Conservation (phyloP, 2,797 vertebrate genomes). For the Peromyscus aztecus region DNA sequence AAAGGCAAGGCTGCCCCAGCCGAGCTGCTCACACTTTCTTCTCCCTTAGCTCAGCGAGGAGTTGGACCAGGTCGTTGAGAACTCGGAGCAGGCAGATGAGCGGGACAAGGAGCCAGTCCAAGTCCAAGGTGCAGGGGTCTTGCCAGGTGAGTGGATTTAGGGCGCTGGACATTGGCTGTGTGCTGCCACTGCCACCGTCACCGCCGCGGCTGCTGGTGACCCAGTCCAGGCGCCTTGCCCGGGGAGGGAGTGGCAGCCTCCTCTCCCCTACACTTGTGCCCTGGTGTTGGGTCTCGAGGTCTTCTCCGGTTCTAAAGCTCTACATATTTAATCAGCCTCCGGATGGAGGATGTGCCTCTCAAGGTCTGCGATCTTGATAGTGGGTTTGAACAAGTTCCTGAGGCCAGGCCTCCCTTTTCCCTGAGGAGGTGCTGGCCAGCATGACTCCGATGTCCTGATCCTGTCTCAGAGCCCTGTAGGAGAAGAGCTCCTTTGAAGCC, state of each 20-base stretch:
- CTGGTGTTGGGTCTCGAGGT: constrained; percentile 1
- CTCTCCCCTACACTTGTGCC: neutral
- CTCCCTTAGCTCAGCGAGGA: constrained; percentile 93
- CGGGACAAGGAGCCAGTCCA: constrained; percentile 83
- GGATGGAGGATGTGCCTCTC: neutral
- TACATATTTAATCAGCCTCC: constrained; percentile 66
- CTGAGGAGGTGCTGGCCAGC: neutral
- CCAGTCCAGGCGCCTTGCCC: neutral
- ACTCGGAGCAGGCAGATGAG: constrained; percentile 82
- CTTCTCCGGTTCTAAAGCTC: constrained; percentile 33
- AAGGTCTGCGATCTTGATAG: neutral
- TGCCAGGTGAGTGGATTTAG: constrained; percentile 88
- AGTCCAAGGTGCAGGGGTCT: constrained; percentile 85
- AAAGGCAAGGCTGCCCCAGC: neutral
- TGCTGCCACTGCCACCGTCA: neutral
- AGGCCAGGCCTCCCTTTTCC: neutral
- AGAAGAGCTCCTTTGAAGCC: neutral
- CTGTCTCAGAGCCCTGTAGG: neutral
- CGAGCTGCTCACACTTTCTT: constrained; percentile 62
- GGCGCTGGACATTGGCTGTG: neutral
- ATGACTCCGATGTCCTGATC: neutral
- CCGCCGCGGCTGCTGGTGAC: neutral
- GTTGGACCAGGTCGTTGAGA: constrained; percentile 84
- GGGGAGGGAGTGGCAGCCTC: neutral
- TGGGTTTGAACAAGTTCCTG: neutral